phyloP scores from a whole-genome alignment of 2,113 vertebrate species.

The Chloropsis cyanopogon region DNA sequence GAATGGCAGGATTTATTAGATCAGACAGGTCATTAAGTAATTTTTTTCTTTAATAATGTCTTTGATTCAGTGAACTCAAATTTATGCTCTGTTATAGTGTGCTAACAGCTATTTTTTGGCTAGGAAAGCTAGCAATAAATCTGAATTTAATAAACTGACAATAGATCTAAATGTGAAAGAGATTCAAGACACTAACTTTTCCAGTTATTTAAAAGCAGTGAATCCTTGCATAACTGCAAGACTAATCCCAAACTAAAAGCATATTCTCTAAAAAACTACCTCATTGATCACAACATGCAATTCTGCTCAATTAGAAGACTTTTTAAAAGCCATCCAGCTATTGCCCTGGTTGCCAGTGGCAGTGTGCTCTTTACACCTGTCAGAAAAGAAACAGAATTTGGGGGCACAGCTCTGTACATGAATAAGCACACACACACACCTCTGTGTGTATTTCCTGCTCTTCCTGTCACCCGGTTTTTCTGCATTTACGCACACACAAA shows the following conservation, averaged over 20 bases:
- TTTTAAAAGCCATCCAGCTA: not conserved
- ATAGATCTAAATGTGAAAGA: conserved; percentile 59
- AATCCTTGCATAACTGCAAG: conserved; percentile 16
- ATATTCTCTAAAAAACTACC: not conserved
- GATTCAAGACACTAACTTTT: conserved; percentile 35
- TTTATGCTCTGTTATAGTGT: conserved; percentile 69
- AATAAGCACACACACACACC: not conserved
- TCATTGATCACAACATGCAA: not conserved
- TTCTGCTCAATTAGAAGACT: not conserved
- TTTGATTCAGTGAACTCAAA: conserved; percentile 67
- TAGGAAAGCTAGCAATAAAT: conserved; percentile 70
- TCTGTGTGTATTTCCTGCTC: not conserved
- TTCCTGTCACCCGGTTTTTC: not conserved
- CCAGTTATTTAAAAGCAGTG: conserved; percentile 31
- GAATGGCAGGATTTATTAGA: conserved; percentile 72
- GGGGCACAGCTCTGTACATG: not conserved
- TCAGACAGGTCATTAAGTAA: conserved; percentile 69
- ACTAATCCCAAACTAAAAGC: conserved; percentile 1
- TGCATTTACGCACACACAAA: not conserved
- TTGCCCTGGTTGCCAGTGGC: not conserved
- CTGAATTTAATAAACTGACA: conserved; percentile 78
- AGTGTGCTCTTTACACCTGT: not conserved
- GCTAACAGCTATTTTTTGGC: conserved; percentile 64
- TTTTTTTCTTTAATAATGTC: conserved; percentile 68
- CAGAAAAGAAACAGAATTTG: not conserved